Percentiles rank a stretch among this genome's conserved stretches.
Conservation (phyloP, 2,797 vertebrate genomes). For the Premnoplex brunnescens region DNA sequence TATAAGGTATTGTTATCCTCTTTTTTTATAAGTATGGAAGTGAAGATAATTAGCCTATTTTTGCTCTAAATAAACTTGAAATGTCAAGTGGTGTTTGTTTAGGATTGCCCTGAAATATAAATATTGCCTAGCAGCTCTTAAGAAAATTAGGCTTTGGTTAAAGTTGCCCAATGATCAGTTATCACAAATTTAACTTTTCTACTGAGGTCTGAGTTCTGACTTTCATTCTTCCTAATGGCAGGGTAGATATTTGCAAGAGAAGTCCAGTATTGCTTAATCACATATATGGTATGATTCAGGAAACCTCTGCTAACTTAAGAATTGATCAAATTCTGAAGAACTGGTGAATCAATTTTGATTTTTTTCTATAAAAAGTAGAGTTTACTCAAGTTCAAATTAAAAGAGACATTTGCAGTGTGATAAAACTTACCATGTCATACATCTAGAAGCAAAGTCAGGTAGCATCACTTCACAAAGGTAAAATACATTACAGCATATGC, state of each 20-base stretch:
- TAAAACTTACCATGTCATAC: not conserved
- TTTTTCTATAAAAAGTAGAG: not conserved
- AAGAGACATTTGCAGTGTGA: not conserved
- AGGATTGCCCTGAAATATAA: not conserved
- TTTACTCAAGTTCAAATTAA: not conserved
- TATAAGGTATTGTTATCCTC: not conserved
- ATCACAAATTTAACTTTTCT: not conserved
- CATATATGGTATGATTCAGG: not conserved
- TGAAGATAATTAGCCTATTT: not conserved
- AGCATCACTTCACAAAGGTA: not conserved
- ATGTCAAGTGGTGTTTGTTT: not conserved
- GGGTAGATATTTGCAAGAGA: not conserved
- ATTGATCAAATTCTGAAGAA: not conserved
- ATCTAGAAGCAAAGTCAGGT: not conserved
- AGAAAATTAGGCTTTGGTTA: not conserved
- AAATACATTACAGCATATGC: not conserved
- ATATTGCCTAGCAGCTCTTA: not conserved
- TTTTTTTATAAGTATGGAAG: not conserved
- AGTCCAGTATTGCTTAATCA: not conserved
- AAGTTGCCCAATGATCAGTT: not conserved
- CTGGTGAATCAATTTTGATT: not conserved
- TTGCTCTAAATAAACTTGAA: not conserved
- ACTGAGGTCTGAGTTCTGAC: not conserved
- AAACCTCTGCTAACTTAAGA: not conserved
- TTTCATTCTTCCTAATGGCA: not conserved